A percentile compares a stretch with the other conserved stretches of the same genome.
These are phyloP conservation scores for Napeogenes sylphis DNA, from an alignment of 2,888 invertebrate genomes.

Conservation along the genomic window DNA sequence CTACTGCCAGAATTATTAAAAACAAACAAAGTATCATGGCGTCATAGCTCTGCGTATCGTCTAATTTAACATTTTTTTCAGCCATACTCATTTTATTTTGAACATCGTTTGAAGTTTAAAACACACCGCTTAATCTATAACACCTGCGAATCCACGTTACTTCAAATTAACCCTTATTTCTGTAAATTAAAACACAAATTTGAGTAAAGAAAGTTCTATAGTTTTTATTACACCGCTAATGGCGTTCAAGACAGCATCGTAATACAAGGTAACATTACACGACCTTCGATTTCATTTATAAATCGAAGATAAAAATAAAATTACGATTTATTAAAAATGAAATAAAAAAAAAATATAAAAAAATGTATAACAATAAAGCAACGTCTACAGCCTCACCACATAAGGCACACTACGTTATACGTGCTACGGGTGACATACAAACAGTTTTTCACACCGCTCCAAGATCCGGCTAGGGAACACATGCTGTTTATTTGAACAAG, in stretches of 20 bases:
- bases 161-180: constrained; percentile 11
- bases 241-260: constrained; percentile 17
- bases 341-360: neutral
- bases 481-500: constrained; percentile 71
- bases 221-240: constrained; percentile 27
- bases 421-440: neutral
- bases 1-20: neutral
- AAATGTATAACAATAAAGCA: too few relatives aligned
- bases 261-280: constrained; percentile 16
- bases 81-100: constrained; percentile 18
- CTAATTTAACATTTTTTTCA: constrained; percentile 15
- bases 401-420: too few relatives aligned
- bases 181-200: constrained; percentile 14
- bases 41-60: constrained; percentile 19
- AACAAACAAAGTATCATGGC: constrained; percentile 7
- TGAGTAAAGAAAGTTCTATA: constrained; percentile 2
- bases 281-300: constrained; percentile 22
- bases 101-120: constrained; percentile 26
- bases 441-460: constrained; percentile 55
- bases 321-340: neutral
- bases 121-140: constrained; percentile 25
- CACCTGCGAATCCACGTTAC: constrained; percentile 19
- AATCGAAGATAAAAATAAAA: constrained; percentile 5
- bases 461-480: constrained; percentile 64
- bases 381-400: too few relatives aligned